Conservation (phyloP, 2,113 vertebrate genomes). For the Aspidoscelis tigris region DNA sequence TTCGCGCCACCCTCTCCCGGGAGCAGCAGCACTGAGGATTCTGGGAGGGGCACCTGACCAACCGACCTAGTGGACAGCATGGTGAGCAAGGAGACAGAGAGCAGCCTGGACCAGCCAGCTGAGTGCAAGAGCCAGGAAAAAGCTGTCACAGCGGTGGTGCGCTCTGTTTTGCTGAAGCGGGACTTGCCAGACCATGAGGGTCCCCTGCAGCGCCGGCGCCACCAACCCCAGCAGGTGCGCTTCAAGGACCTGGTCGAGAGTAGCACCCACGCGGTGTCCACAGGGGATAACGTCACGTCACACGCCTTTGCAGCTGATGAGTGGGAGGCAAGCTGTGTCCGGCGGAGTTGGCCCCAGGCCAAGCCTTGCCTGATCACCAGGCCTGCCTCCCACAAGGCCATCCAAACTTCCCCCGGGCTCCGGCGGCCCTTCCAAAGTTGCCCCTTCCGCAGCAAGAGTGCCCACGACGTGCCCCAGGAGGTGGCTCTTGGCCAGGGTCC, state of each 20-base stretch:
- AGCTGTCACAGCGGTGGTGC: slow-evolving; percentile 76
- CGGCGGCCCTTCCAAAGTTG: slow-evolving; percentile 73
- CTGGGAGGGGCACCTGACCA: not conserved
- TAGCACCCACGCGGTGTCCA: not conserved
- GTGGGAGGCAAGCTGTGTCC: slow-evolving; percentile 54
- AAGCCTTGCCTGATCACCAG: slow-evolving; percentile 76
- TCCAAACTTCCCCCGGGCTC: slow-evolving; percentile 86
- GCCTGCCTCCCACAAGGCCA: slow-evolving; percentile 79
- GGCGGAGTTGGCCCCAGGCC: slow-evolving; percentile 78
- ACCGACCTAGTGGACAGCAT: slow-evolving; percentile 60
- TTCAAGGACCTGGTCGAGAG: slow-evolving; percentile 85
- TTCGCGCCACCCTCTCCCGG: accelerated
- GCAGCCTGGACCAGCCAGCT: slow-evolving; percentile 59
- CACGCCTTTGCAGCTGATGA: slow-evolving; percentile 60
- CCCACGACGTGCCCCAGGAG: slow-evolving; percentile 67
- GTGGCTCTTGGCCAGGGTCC: accelerated
- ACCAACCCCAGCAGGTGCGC: slow-evolving; percentile 86
- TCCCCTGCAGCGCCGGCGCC: slow-evolving; percentile 80
- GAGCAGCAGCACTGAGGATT: too few relatives aligned
- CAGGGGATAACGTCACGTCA: slow-evolving; percentile 47
- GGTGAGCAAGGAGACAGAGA: slow-evolving; percentile 83
- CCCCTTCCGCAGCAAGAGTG: slow-evolving; percentile 73
- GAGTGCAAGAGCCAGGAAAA: slow-evolving; percentile 69
- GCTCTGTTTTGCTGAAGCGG: slow-evolving; percentile 84
- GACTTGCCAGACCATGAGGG: slow-evolving; percentile 83